Percentiles rank a stretch among this genome's conserved stretches.
These are phyloP conservation scores for Stratiomys singularior DNA, from an alignment of 2,888 invertebrate species.

Conservation along the genomic window DNA sequence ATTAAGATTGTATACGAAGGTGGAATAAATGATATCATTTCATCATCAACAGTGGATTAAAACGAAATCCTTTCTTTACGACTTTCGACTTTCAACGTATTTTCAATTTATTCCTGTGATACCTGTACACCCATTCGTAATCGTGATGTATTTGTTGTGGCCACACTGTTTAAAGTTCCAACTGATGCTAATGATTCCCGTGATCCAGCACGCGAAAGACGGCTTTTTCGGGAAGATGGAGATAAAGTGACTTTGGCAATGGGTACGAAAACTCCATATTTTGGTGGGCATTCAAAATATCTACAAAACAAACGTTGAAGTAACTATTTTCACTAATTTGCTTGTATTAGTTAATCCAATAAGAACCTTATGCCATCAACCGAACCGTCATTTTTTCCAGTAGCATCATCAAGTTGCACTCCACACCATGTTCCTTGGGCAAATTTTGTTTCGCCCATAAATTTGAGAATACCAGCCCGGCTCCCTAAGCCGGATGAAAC, in stretches of 20 bases:
- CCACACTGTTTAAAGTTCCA: slow-evolving; percentile 71
- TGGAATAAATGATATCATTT: neutral
- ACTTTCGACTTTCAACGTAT: neutral
- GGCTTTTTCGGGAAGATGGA: slow-evolving; percentile 76
- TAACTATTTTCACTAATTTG: too few relatives aligned
- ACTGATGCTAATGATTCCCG: slow-evolving; percentile 83
- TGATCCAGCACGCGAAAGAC: slow-evolving; percentile 80
- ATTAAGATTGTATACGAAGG: neutral
- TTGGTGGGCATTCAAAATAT: slow-evolving; percentile 92
- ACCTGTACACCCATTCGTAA: slow-evolving; percentile 60
- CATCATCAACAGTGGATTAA: neutral
- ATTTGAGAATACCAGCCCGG: slow-evolving; percentile 87
- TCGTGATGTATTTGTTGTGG: slow-evolving; percentile 67
- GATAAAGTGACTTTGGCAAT: slow-evolving; percentile 88
- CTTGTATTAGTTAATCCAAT: neutral
- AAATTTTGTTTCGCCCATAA: slow-evolving; percentile 89
- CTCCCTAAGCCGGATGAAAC: slow-evolving; percentile 87
- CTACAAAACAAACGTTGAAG: slow-evolving; percentile 66
- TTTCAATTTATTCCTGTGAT: slow-evolving; percentile 41
- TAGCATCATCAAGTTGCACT: slow-evolving; percentile 91
- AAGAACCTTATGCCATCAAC: slow-evolving; percentile 88
- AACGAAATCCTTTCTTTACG: neutral
- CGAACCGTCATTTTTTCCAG: slow-evolving; percentile 96
- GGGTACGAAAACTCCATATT: slow-evolving; percentile 94
- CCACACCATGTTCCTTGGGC: slow-evolving; percentile 96